phyloP scores from a whole-genome alignment of 2,797 vertebrate genomes.

The Coranthus polyacanthus region DNA sequence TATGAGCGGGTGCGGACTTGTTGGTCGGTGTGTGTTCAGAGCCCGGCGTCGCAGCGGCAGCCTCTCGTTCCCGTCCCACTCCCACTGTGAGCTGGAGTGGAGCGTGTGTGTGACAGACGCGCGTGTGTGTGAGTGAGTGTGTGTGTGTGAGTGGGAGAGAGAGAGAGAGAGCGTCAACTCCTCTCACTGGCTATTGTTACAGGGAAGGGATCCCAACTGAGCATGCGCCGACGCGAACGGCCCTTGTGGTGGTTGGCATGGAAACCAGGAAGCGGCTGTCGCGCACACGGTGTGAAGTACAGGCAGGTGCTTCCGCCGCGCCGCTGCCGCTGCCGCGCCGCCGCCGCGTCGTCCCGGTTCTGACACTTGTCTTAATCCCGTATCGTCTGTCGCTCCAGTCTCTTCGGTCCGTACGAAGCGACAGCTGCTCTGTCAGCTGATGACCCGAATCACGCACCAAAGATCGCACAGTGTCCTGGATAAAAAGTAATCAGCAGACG shows the following conservation, averaged over 20 bases:
- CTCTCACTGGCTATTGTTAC: conserved; percentile 85
- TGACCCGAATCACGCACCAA: conserved; percentile 38
- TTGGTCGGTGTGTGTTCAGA: conserved; percentile 20
- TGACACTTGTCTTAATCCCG: conserved; percentile 51
- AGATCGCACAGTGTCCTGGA: conserved; percentile 29
- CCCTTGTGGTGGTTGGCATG: conserved; percentile 82
- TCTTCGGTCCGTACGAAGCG: conserved; percentile 40
- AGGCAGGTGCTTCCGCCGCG: conserved; percentile 56
- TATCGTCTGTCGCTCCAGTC: conserved; percentile 35
- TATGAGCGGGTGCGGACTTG: conserved; percentile 18
- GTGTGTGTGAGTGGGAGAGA: conserved; percentile 37
- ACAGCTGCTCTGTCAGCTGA: conserved; percentile 47
- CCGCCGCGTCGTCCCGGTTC: conserved; percentile 32
- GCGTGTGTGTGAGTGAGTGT: conserved; percentile 26
- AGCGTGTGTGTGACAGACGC: conserved; percentile 27
- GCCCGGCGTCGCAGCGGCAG: conserved; percentile 63
- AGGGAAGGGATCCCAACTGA: conserved; percentile 78
- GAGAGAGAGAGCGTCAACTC: conserved; percentile 48
- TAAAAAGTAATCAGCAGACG: conserved; percentile 35
- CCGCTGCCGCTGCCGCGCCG: conserved; percentile 50
- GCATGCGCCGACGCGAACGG: conserved; percentile 84
- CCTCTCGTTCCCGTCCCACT: conserved; percentile 69
- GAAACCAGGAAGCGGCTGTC: conserved; percentile 81
- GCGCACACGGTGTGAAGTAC: conserved; percentile 41
- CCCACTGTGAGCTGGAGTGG: conserved; percentile 75